Conservation (phyloP, 2,888 invertebrate genomes). For the Lydus trimaculatus region DNA sequence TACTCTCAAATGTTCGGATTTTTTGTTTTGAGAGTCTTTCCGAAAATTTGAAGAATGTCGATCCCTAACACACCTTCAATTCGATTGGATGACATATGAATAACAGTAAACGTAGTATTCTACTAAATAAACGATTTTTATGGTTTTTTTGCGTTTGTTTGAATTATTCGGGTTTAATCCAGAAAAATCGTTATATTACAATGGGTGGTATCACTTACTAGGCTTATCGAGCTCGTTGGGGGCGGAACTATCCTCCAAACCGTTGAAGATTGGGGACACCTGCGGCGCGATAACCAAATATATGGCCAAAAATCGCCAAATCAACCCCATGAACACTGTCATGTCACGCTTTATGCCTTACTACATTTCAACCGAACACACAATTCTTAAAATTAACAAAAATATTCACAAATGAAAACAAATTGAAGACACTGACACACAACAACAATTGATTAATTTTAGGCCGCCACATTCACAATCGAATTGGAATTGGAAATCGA, state of each 20-base stretch:
- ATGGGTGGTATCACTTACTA: slow-evolving; percentile 57
- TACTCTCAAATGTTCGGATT: not conserved
- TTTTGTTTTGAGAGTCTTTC: not conserved
- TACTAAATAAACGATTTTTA: not conserved
- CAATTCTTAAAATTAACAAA: not conserved
- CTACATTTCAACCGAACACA: slow-evolving; percentile 22
- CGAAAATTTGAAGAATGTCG: not conserved
- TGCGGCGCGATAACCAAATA: slow-evolving; percentile 57
- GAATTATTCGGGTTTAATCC: not conserved
- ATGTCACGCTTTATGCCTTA: slow-evolving; percentile 37
- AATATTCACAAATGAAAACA: not conserved
- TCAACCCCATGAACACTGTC: slow-evolving; percentile 48
- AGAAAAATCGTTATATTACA: not conserved
- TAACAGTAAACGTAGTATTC: not conserved
- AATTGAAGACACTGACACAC: not conserved
- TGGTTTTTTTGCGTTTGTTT: not conserved
- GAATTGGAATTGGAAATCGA: not conserved
- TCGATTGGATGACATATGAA: not conserved
- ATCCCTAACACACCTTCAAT: not conserved
- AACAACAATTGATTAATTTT: not conserved
- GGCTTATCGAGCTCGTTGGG: slow-evolving; percentile 70
- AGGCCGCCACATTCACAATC: not conserved
- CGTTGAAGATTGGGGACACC: slow-evolving; percentile 60
- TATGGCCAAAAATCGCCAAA: slow-evolving; percentile 63
- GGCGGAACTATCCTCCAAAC: slow-evolving; percentile 66